These are phyloP conservation scores for Nebria salina DNA, from an alignment of 2,888 invertebrate genomes.

Conservation along the genomic window DNA sequence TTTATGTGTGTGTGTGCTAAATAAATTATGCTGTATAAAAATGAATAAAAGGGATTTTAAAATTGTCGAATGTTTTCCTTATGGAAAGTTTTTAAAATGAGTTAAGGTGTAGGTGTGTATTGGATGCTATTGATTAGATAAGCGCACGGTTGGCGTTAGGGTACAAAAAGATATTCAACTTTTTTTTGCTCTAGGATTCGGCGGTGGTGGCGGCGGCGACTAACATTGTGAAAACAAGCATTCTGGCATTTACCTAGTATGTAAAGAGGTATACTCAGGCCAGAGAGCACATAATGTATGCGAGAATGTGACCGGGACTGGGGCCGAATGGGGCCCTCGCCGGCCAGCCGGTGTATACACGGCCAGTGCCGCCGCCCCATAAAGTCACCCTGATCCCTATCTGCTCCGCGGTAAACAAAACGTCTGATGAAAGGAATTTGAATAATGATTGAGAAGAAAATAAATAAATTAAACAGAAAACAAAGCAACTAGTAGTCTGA, in stretches of 20 bases:
- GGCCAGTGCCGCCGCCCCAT: conserved; percentile 34
- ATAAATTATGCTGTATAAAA: too few relatives aligned
- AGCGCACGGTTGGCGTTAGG: not conserved
- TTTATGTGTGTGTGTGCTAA: too few relatives aligned
- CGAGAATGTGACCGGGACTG: conserved; percentile 35
- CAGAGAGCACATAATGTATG: conserved; percentile 32
- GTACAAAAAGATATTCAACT: not conserved
- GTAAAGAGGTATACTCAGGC: not conserved
- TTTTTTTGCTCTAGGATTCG: not conserved
- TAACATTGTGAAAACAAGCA: not conserved
- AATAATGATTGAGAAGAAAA: conserved; percentile 43
- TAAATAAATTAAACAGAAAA: conserved; percentile 30
- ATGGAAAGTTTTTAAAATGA: too few relatives aligned
- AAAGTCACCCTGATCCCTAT: conserved; percentile 38
- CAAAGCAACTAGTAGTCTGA: conserved; percentile 34
- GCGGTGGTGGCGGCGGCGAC: not conserved
- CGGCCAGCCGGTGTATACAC: conserved; percentile 24
- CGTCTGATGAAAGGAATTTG: conserved; percentile 45
- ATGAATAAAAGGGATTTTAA: too few relatives aligned
- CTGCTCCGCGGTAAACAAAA: conserved; percentile 38
- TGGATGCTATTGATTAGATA: not conserved
- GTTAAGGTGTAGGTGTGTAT: not conserved
- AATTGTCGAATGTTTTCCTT: too few relatives aligned
- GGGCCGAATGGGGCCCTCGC: conserved; percentile 28
- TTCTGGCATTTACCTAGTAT: not conserved